These are phyloP conservation scores for Seladonia tumulorum DNA, from an alignment of 2,888 invertebrate genomes.

Conservation along the genomic window DNA sequence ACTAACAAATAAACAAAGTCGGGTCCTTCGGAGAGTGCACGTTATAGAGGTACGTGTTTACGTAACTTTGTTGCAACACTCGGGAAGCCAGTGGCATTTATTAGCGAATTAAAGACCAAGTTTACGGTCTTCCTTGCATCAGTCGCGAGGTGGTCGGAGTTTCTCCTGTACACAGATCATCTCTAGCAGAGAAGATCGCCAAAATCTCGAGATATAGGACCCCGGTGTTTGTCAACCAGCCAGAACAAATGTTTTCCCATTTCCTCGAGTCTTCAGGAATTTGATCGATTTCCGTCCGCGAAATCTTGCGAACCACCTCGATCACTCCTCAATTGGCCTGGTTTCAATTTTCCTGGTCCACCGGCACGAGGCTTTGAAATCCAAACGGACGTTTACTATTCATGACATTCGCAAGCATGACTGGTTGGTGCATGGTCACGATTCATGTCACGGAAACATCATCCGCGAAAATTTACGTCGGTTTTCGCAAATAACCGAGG, in stretches of 20 bases:
- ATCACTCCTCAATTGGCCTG: neutral
- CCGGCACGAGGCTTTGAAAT: neutral
- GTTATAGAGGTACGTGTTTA: neutral
- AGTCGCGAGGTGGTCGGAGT: too few relatives aligned
- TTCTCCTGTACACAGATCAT: neutral
- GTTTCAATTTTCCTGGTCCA: neutral
- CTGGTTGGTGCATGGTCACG: neutral
- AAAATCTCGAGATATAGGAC: neutral
- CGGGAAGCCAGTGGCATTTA: neutral
- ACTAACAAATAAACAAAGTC: neutral
- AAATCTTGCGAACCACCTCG: neutral
- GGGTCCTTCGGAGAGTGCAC: neutral
- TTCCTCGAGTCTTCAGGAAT: neutral
- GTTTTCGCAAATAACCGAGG: neutral
- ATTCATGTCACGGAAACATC: neutral
- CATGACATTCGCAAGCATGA: neutral
- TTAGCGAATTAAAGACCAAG: neutral
- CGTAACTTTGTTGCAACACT: neutral
- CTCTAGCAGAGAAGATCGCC: neutral
- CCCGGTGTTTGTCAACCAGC: neutral
- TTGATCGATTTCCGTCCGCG: neutral
- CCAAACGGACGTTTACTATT: neutral
- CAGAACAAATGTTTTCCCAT: neutral
- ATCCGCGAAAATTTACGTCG: neutral
- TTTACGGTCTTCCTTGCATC: neutral